Base-by-base conservation (phyloP, 2,113 vertebrate genomes). In the Xiphophorus maculatus region DNA sequence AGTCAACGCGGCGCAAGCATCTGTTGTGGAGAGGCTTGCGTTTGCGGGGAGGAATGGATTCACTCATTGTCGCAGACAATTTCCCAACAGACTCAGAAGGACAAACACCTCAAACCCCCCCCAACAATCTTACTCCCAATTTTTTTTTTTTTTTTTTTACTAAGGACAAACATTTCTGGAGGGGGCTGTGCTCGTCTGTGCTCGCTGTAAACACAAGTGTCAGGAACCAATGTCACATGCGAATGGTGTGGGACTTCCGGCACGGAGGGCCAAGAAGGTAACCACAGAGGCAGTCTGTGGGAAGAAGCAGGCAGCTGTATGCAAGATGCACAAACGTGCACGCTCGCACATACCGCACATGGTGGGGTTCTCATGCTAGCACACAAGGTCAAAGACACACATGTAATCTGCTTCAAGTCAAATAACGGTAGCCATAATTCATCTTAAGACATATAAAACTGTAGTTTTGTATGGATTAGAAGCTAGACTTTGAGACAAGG, bases 1-100 rank as follows among this genome's bases (percentile, higher is more conserved):
- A 91, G 83, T 87, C 73, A 60, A 87, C n/a, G 72, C 76, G 89
- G 93, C 92, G 92, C 92, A 94, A 94, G 93, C 91, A 93, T 94
- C 93, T 94, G 93, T 93, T 94, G 92, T 92, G 91, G 88, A 93
- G 83, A 82, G 80, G 79, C 78, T 87, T 84, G 76, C 88, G 88
- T 93, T 94, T 92, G 89, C 76, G 86, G 73, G 90, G 92, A 87
- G 93, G 94, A 93, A 90, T 87, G 87, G 88, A 90, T 87, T 85
- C 76, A 83, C 91, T 91, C 91, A 88, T 88, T 81, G 79, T 71
- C 76, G 79, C 80, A 74, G 87, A 90, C 92, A 89, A 83, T 89
- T 92, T 92, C 93, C 90, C 85, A 78, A 89, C 86, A 87, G 89
- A 73, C 86, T 83, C 22, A 77, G 81, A 87, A 88, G 88, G 89